These are phyloP conservation scores for Metopia argyrocephala DNA, from an alignment of 2,888 invertebrate species.

Conservation along the genomic window DNA sequence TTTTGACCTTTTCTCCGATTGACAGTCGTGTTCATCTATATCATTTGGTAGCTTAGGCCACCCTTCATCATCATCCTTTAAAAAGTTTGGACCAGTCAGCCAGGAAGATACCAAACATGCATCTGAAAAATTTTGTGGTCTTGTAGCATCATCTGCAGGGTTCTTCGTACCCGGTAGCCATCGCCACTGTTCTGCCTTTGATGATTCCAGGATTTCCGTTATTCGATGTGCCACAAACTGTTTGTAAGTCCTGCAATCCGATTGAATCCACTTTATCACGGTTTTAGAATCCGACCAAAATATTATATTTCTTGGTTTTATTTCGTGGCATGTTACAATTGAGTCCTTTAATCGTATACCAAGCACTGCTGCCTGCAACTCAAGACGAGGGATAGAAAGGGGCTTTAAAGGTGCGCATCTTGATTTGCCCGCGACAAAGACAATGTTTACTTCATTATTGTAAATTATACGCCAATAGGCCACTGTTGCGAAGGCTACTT, in stretches of 20 bases:
- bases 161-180: constrained; percentile 41
- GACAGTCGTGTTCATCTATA: constrained; percentile 1
- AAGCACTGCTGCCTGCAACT: constrained; percentile 47
- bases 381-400: constrained; percentile 43
- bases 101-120: not conserved
- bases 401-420: constrained; percentile 17
- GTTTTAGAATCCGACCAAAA: constrained; percentile 37
- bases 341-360: constrained; percentile 7
- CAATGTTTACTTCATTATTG: not conserved
- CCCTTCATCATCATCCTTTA: not conserved
- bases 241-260: constrained; percentile 31
- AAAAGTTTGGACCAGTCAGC: constrained; percentile 15
- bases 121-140: constrained; percentile 34
- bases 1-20: constrained; percentile 4
- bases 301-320: not conserved
- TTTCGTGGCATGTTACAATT: constrained; percentile 7
- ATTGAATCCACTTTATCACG: constrained; percentile 26
- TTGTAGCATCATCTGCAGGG: constrained; percentile 33
- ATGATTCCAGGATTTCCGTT: constrained; percentile 29
- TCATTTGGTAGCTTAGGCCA: constrained; percentile 23
- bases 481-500: constrained; percentile 16
- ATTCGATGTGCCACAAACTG: constrained; percentile 43
- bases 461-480: constrained; percentile 22
- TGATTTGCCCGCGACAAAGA: not conserved
- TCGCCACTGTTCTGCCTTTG: constrained; percentile 18